Evolutionary conservation across 2,888 invertebrate species (phyloP).

Genomic region (Eupithecia dodoneata): DNA sequence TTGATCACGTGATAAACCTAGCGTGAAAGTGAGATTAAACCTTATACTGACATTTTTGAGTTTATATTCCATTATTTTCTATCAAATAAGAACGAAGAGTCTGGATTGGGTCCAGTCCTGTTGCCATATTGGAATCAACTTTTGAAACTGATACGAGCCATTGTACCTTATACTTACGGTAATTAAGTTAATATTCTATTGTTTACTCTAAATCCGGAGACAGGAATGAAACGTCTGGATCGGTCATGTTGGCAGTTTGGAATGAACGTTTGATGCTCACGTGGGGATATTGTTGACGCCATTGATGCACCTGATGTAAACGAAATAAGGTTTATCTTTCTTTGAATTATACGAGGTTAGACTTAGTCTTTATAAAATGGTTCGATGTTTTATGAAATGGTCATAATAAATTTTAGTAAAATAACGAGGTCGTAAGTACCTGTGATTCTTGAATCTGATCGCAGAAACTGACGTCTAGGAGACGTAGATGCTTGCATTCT

Average conservation of each 20-base stretch:
- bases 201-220: slow-evolving; percentile 69
- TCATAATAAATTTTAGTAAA: neutral
- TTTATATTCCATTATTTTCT: neutral
- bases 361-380: neutral
- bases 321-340: neutral
- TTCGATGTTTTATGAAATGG: neutral
- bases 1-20: neutral
- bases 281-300: slow-evolving; percentile 85
- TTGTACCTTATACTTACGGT: neutral
- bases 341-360: neutral
- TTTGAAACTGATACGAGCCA: neutral
- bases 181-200: neutral
- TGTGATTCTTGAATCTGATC: slow-evolving; percentile 89
- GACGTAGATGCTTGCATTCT: slow-evolving; percentile 87
- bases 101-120: neutral
- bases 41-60: neutral
- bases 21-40: neutral
- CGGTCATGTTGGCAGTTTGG: slow-evolving; percentile 74
- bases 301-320: slow-evolving; percentile 78
- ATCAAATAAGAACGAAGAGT: neutral
- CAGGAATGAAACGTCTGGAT: slow-evolving; percentile 67
- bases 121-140: neutral
- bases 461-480: slow-evolving; percentile 95
- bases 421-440: slow-evolving; percentile 65
- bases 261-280: slow-evolving; percentile 88